These are phyloP conservation scores for Orycteropus afer DNA, from an alignment of 2,113 vertebrate species.

Conservation along the genomic window DNA sequence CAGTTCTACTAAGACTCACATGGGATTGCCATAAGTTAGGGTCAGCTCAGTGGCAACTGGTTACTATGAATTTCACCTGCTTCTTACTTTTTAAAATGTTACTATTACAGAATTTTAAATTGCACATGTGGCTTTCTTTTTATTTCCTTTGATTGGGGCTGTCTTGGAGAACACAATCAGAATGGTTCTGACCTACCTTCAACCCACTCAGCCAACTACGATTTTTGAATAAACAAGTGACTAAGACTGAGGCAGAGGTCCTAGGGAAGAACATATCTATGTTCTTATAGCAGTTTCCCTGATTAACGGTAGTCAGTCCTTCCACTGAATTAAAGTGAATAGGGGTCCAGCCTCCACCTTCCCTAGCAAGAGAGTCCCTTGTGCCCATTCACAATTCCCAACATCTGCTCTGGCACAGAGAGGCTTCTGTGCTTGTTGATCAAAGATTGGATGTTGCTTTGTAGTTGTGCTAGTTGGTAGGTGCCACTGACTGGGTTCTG, in stretches of 20 bases:
- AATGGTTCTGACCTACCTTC: background rate
- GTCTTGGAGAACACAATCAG: background rate
- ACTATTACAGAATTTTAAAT: background rate
- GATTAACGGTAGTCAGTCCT: background rate
- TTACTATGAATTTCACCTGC: background rate
- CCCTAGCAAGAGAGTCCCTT: rapidly evolving
- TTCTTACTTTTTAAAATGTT: background rate
- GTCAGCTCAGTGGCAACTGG: background rate
- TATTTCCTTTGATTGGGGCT: background rate
- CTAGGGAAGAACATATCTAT: too few species aligned
- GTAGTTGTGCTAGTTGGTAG: too few species aligned
- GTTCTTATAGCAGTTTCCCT: background rate
- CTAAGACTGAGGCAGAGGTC: background rate
- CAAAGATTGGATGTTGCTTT: background rate
- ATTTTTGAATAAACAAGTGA: background rate
- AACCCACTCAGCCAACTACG: background rate
- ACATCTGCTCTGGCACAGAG: background rate
- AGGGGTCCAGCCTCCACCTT: rapidly evolving
- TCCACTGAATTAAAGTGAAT: rapidly evolving
- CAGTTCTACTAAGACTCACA: background rate
- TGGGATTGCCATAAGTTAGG: background rate
- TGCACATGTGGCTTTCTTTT: background rate
- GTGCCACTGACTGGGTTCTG: too few species aligned
- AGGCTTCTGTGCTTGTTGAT: background rate
- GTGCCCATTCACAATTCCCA: background rate